phyloP scores from a whole-genome alignment of 2,113 vertebrate species.

The Ranitomeya imitator region DNA sequence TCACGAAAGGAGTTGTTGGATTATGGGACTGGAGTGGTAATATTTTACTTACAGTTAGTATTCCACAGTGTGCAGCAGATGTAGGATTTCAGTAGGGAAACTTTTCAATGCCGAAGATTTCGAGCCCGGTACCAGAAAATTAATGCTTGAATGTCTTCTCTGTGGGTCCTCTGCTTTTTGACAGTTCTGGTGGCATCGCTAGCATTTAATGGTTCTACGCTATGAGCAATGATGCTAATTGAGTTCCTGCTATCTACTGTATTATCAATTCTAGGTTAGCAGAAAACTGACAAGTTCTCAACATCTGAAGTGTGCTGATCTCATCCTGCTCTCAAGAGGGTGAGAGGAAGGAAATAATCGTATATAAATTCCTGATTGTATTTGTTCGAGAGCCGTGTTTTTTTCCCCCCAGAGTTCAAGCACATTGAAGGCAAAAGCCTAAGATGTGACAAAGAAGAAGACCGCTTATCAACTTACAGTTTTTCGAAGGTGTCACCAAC shows the following conservation, averaged over 20 bases:
- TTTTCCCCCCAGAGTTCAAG: neutral
- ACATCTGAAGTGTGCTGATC: conserved; percentile 71
- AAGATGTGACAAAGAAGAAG: conserved; percentile 55
- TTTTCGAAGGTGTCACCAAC: conserved; percentile 21
- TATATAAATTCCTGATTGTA: conserved; percentile 69
- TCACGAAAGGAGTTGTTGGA: too few relatives aligned
- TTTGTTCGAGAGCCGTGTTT: conserved; percentile 61
- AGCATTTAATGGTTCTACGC: conserved; percentile 56
- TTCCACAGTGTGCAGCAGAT: too few relatives aligned
- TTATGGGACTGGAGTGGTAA: too few relatives aligned
- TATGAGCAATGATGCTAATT: conserved; percentile 65
- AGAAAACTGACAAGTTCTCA: conserved; percentile 75
- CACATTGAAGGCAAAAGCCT: conserved; percentile 60
- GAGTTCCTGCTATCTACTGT: conserved; percentile 69
- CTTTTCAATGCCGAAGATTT: too few relatives aligned
- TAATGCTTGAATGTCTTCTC: too few relatives aligned
- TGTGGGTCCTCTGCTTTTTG: neutral
- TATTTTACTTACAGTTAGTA: too few relatives aligned
- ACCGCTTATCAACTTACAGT: conserved; percentile 14
- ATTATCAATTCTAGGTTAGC: conserved; percentile 72
- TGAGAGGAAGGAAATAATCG: conserved; percentile 74
- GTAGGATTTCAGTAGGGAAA: too few relatives aligned
- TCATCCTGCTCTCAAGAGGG: conserved; percentile 72
- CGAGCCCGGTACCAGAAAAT: too few relatives aligned
- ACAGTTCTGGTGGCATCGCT: conserved; percentile 27